Percentiles rank a stretch among this genome's conserved stretches.
phyloP scores from a whole-genome alignment of 2,888 invertebrate species.

The Agrotis segetum region DNA sequence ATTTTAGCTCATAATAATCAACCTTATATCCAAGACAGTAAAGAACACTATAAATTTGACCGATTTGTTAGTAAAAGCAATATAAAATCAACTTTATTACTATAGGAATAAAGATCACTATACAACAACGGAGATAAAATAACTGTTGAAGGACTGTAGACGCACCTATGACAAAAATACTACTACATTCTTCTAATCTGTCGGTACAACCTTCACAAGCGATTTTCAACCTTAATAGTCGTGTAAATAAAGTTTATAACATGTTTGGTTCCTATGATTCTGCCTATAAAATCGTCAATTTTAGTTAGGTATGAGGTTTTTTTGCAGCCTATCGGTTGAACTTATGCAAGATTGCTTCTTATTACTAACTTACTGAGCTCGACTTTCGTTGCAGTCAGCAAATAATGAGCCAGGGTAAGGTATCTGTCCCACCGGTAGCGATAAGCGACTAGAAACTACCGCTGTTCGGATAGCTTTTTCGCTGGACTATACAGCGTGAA shows the following conservation, averaged over 20 bases:
- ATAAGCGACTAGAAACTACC: neutral
- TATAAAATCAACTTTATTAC: too few species aligned
- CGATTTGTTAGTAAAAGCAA: too few species aligned
- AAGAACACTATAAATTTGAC: too few species aligned
- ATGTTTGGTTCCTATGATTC: neutral
- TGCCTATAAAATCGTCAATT: neutral
- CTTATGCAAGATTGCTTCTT: conserved; percentile 13
- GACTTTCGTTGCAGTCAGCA: neutral
- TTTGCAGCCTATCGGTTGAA: conserved; percentile 21
- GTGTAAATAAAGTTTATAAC: neutral
- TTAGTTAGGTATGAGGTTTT: conserved; percentile 7
- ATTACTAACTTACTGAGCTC: conserved; percentile 24
- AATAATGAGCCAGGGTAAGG: neutral
- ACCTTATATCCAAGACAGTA: too few species aligned
- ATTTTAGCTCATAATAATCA: too few species aligned
- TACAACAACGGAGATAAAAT: too few species aligned
- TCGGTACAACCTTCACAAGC: too few species aligned
- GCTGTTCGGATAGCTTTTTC: neutral
- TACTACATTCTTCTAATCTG: neutral
- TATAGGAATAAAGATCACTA: too few species aligned
- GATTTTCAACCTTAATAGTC: neutral
- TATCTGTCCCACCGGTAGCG: neutral
- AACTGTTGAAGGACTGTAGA: neutral
- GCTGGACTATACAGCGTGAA: neutral
- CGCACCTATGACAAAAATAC: neutral